Conservation (phyloP, 2,888 invertebrate genomes). For the Lucinisca nassula region DNA sequence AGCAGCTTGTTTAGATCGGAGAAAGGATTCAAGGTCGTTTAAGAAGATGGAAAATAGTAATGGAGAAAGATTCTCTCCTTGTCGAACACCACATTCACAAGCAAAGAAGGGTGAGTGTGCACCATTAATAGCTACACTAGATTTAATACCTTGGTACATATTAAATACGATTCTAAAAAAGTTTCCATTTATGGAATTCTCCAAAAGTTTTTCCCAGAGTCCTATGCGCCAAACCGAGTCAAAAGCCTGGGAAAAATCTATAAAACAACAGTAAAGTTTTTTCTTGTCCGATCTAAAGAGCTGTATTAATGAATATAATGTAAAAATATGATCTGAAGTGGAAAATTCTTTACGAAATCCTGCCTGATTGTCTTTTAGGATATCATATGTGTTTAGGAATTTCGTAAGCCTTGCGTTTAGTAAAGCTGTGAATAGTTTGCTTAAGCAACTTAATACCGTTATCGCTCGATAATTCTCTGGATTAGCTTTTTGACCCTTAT, state of each 20-base stretch:
- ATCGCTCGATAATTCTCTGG: neutral
- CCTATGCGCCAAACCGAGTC: slow-evolving; percentile 6
- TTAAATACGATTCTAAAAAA: neutral
- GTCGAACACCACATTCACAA: slow-evolving; percentile 1
- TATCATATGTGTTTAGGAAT: neutral
- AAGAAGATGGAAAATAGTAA: neutral
- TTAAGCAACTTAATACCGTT: slow-evolving; percentile 12
- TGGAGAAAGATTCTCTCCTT: slow-evolving; percentile 20
- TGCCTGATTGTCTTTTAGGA: neutral
- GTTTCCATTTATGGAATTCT: neutral
- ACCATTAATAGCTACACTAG: neutral
- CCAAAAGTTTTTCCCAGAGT: slow-evolving; percentile 10
- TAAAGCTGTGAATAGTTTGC: slow-evolving; percentile 10
- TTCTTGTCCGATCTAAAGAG: neutral
- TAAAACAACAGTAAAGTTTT: slow-evolving; percentile 2
- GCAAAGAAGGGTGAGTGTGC: neutral
- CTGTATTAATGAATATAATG: neutral
- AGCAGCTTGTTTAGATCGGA: neutral
- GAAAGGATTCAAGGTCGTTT: slow-evolving; percentile 17
- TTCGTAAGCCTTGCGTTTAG: slow-evolving; percentile 2
- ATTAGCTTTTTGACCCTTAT: too few relatives aligned
- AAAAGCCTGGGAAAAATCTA: slow-evolving; percentile 24
- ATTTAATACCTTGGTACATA: slow-evolving; percentile 19
- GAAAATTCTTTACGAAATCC: too few relatives aligned
- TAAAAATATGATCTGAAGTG: slow-evolving; percentile 18